These are phyloP conservation scores for Colossoma macropomum DNA, from an alignment of 2,113 vertebrate genomes.

Conservation along the genomic window DNA sequence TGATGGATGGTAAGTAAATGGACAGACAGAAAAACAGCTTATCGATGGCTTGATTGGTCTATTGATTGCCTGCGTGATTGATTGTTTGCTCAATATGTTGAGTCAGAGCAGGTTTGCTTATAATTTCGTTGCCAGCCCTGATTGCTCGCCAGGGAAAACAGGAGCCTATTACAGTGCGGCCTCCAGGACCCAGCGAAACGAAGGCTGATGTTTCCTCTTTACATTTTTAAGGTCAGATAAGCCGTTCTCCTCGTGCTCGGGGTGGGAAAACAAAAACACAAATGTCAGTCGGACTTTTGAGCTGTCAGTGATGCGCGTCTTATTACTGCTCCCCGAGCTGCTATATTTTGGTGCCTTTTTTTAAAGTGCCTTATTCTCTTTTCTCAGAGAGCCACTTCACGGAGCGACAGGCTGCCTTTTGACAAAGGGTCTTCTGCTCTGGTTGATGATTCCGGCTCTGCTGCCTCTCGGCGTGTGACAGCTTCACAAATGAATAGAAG, in stretches of 20 bases:
- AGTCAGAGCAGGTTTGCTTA: constrained; percentile 2
- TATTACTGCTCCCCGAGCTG: constrained; percentile 17
- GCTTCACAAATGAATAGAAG: constrained; percentile 33
- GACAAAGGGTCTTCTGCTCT: constrained; percentile 18
- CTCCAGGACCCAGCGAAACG: neutral
- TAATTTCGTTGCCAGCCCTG: constrained; percentile 27
- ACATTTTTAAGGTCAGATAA: constrained; percentile 14
- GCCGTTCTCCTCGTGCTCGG: neutral
- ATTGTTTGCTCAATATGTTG: constrained; percentile 26
- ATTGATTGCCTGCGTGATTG: constrained; percentile 20
- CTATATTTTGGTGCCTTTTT: neutral
- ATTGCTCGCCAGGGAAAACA: constrained; percentile 1
- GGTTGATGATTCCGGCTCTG: constrained; percentile 13
- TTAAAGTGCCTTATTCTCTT: neutral
- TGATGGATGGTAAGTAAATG: constrained; percentile 39
- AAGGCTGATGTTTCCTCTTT: constrained; percentile 9
- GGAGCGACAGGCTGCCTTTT: neutral
- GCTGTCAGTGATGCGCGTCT: constrained; percentile 27
- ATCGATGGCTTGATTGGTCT: constrained; percentile 19
- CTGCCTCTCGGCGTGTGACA: constrained; percentile 26
- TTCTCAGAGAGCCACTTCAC: constrained; percentile 14
- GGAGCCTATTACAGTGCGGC: neutral
- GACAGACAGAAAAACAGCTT: constrained; percentile 42
- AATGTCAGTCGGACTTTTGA: constrained; percentile 10
- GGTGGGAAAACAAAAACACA: constrained; percentile 12